phyloP scores from a whole-genome alignment of 2,113 vertebrate genomes.

The Hiodon tergisus region DNA sequence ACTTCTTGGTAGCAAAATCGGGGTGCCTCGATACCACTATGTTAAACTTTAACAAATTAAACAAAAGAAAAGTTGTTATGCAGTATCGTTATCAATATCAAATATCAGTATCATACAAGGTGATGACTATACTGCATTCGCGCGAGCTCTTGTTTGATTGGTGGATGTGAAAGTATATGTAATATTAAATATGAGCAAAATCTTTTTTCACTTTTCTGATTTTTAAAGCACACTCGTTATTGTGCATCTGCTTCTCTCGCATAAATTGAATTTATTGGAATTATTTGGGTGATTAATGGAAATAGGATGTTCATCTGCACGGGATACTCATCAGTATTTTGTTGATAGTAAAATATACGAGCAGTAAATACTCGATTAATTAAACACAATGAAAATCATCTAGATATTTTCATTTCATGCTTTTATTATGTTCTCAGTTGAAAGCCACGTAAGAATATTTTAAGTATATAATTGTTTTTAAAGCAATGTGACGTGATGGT shows the following conservation, averaged over 20 bases:
- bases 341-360: conserved; percentile 49
- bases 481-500: not conserved
- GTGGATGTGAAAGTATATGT: not conserved
- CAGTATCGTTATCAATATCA: no score
- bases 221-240: not conserved
- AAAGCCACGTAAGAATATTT: conserved; percentile 49
- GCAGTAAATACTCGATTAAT: conserved; percentile 54
- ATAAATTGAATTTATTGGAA: conserved; percentile 47
- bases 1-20: no score
- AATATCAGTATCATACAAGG: not conserved
- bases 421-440: conserved; percentile 55
- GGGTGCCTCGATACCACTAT: no score
- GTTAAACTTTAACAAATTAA: no score
- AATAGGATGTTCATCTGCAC: conserved; percentile 41
- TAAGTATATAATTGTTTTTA: not conserved
- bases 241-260: conserved; percentile 51
- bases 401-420: conserved; percentile 54
- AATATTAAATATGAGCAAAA: conserved; percentile 15
- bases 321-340: conserved; percentile 65
- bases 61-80: no score
- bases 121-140: not conserved
- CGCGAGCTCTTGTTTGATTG: conserved; percentile 1
- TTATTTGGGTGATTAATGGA: conserved; percentile 5
- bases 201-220: conserved; percentile 29
- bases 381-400: conserved; percentile 56